Evolutionary conservation across 2,113 vertebrate genomes (phyloP), one percentile per base, ranked within the genome.

Genomic region (rat (Rattus norvegicus)): DNA sequence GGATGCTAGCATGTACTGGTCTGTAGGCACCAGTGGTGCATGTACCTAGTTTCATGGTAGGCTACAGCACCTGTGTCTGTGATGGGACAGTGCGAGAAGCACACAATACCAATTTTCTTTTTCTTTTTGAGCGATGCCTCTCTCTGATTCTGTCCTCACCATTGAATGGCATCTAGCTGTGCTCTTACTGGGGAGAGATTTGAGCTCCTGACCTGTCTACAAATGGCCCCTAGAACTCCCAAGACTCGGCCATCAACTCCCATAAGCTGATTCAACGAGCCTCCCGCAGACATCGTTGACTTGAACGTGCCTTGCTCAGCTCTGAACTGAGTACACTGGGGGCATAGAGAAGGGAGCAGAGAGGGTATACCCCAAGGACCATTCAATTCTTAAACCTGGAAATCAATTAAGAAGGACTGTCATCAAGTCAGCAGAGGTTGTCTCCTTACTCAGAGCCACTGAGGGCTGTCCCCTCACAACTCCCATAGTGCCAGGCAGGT

Each of bases 391-490:
- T 52, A 70, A n/a, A 33, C 73, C 20, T 14, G 56, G 52, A 61
- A 77, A 14, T 54, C 33, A 24, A 2, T 47, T 2, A 1, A 75
- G 26, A 75, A 72, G 59, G 16, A 22, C 39, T 0, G 7, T 43
- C 36, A 2, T 9, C 30, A 73, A 49, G 20, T 73, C 83, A 22
- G 43, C 28, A 81, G 26, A 59, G 11, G 11, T 8, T 4, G 43
- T 1, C 16, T 1, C 26, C 14, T n/a, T n/a, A 36, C 16, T 19
- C 63, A 43, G 43, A 56, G 16, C 0, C 0, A 49, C 0, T 1
- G 13, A 70, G 89, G 61, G 36, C 24, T 67, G 7, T 7, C 56
- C 63, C 20, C 39, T 69, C 33, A 49, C 84, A 49, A 3, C 28
- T 49, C 28, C 26, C 54, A 83, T 26, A 39, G 36, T 83, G 47